A percentile compares a stretch with the other conserved stretches of the same genome.
Evolutionary conservation across 2,113 vertebrate species (phyloP).

Genomic region (Albula glossodonta): DNA sequence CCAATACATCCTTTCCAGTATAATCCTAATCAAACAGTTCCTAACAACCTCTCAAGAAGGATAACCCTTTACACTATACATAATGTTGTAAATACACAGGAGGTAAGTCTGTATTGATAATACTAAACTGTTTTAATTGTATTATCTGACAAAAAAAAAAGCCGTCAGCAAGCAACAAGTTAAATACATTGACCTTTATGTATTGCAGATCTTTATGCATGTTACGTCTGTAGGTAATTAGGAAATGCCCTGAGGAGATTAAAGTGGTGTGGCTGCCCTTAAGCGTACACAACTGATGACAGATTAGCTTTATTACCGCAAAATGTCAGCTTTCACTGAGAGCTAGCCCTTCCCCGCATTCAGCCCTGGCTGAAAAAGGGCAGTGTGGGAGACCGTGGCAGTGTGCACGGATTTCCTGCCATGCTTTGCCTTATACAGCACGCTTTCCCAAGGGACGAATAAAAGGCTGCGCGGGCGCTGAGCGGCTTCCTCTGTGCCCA

Average conservation of each 20-base stretch:
- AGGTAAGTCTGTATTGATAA: too few relatives aligned
- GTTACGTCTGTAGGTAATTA: conserved; percentile 46
- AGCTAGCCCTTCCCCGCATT: neutral
- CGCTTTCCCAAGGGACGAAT: conserved; percentile 31
- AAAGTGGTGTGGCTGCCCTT: conserved; percentile 21
- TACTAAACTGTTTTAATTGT: neutral
- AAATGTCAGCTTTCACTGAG: conserved; percentile 9
- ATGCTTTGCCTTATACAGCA: conserved; percentile 31
- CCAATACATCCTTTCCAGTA: too few relatives aligned
- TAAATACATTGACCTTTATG: neutral
- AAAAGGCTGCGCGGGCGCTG: conserved; percentile 25
- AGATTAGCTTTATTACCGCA: conserved; percentile 34
- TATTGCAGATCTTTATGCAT: neutral
- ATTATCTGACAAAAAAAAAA: neutral
- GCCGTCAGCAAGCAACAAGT: neutral
- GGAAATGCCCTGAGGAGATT: conserved; percentile 45
- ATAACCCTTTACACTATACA: too few relatives aligned
- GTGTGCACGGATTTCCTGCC: conserved; percentile 45
- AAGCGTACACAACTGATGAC: conserved; percentile 36
- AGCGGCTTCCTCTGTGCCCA: conserved; percentile 45
- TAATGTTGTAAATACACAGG: too few relatives aligned
- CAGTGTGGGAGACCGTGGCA: conserved; percentile 10
- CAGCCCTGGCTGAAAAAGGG: neutral
- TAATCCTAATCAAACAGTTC: too few relatives aligned
- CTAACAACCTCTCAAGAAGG: too few relatives aligned